phyloP scores from a whole-genome alignment of 2,113 vertebrate species.

The Corydoras sp. region DNA sequence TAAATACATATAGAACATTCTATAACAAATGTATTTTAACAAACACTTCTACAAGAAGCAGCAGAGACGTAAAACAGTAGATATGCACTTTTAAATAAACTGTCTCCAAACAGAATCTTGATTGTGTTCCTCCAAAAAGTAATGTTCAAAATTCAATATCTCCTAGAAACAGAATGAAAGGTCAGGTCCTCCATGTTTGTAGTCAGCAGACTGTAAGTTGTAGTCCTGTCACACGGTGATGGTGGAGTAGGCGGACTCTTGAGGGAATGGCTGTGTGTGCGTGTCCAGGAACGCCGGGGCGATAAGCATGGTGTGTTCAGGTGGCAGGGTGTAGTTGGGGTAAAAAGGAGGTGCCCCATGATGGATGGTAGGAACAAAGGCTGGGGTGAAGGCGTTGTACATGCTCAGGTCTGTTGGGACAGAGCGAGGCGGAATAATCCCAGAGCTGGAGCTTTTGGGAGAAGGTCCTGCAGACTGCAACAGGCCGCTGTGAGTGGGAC shows the following conservation, averaged over 20 bases:
- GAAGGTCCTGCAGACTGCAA: conserved; percentile 42
- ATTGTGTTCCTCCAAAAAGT: background rate
- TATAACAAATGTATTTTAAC: conserved; percentile 34
- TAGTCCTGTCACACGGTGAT: conserved; percentile 38
- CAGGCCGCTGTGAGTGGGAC: too few species aligned
- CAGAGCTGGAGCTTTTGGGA: conserved; percentile 49
- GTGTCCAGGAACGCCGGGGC: conserved; percentile 46
- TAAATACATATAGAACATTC: conserved; percentile 37
- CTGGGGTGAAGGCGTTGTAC: conserved; percentile 35
- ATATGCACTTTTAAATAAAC: too few species aligned
- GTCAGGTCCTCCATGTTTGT: background rate
- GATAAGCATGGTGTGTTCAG: conserved; percentile 32
- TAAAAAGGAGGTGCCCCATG: conserved; percentile 35
- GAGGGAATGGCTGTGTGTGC: conserved; percentile 36
- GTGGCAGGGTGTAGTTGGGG: conserved; percentile 43
- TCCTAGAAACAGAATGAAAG: background rate
- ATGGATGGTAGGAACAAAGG: conserved; percentile 33
- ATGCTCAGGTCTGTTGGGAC: conserved; percentile 37
- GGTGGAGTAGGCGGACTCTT: conserved; percentile 36
- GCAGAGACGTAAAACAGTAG: too few species aligned
- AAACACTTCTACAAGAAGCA: conserved; percentile 37
- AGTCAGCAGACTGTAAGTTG: background rate
- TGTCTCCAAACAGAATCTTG: too few species aligned
- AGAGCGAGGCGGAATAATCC: conserved; percentile 33
- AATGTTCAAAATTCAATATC: background rate